Evolutionary conservation across 2,888 invertebrate species (phyloP).

Genomic region (Carterocephalus palaemon): DNA sequence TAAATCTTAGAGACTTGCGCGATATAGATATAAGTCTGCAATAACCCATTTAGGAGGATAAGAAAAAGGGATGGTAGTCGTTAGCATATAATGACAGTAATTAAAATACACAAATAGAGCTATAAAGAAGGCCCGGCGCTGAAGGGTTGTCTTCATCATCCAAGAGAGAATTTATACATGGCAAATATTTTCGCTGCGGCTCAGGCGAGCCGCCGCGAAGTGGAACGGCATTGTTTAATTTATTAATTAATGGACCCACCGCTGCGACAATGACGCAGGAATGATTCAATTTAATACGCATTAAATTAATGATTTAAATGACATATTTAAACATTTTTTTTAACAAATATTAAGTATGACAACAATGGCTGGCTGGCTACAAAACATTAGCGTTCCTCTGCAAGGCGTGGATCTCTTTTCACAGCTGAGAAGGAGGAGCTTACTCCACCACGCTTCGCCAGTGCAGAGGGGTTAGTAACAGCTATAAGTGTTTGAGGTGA

Average conservation of each 20-base stretch:
- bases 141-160: slow-evolving; percentile 78
- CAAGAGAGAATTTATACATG: slow-evolving; percentile 73
- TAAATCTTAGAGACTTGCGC: slow-evolving; percentile 69
- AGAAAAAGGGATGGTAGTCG: slow-evolving; percentile 80
- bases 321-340: slow-evolving; percentile 3
- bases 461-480: too few species aligned
- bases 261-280: slow-evolving; percentile 55
- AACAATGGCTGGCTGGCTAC: too few species aligned
- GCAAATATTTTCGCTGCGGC: slow-evolving; percentile 75
- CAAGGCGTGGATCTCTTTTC: too few species aligned
- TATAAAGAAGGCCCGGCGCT: slow-evolving; percentile 77
- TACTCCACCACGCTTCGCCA: too few species aligned
- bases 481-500: too few species aligned
- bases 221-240: slow-evolving; percentile 75
- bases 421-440: too few species aligned
- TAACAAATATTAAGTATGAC: too few species aligned
- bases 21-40: slow-evolving; percentile 73
- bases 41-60: slow-evolving; percentile 78
- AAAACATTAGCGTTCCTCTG: too few species aligned
- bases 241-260: slow-evolving; percentile 75
- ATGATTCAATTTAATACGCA: slow-evolving; percentile 31
- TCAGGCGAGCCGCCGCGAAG: slow-evolving; percentile 56
- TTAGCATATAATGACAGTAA: slow-evolving; percentile 84
- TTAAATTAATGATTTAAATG: slow-evolving; percentile 22
- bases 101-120: slow-evolving; percentile 86